phyloP scores from a whole-genome alignment of 1,140 invertebrate genomes.

The Acromyrmex heyeri region DNA sequence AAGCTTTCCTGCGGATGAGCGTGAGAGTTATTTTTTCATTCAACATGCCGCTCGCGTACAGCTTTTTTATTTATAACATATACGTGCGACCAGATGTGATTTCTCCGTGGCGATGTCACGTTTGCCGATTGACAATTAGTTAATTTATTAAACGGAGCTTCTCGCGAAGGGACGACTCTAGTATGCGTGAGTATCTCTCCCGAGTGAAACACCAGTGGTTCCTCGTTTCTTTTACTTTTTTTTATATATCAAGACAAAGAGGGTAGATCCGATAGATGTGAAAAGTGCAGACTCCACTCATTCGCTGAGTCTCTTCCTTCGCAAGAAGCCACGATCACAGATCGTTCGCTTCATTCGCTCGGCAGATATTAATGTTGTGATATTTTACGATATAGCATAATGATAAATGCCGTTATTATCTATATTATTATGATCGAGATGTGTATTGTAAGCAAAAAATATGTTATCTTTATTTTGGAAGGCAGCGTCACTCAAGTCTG shows the following conservation, averaged over 20 bases:
- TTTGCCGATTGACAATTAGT: slow-evolving; percentile 38
- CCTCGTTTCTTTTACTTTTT: background rate
- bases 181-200: background rate
- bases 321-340: slow-evolving; percentile 6
- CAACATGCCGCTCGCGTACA: slow-evolving; percentile 6
- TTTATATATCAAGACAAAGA: slow-evolving; percentile 21
- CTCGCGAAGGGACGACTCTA: background rate
- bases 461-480: slow-evolving; percentile 46
- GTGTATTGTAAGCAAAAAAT: slow-evolving; percentile 62
- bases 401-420: slow-evolving; percentile 70
- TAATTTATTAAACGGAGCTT: slow-evolving; percentile 33
- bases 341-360: slow-evolving; percentile 53
- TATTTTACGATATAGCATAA: slow-evolving; percentile 85
- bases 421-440: slow-evolving; percentile 70
- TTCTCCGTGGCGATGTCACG: background rate
- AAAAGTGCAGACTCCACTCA: background rate
- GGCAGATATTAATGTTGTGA: slow-evolving; percentile 84
- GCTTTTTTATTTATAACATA: slow-evolving; percentile 56
- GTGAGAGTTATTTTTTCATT: slow-evolving; percentile 59
- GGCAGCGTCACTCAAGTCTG: slow-evolving; percentile 13
- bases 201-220: slow-evolving; percentile 1
- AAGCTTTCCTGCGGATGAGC: slow-evolving; percentile 6
- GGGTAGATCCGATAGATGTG: background rate
- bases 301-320: slow-evolving; percentile 7
- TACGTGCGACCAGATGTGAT: background rate